Percentiles rank a stretch among this genome's conserved stretches.
phyloP scores from a whole-genome alignment of 2,113 vertebrate species.

The Vimba vimba region DNA sequence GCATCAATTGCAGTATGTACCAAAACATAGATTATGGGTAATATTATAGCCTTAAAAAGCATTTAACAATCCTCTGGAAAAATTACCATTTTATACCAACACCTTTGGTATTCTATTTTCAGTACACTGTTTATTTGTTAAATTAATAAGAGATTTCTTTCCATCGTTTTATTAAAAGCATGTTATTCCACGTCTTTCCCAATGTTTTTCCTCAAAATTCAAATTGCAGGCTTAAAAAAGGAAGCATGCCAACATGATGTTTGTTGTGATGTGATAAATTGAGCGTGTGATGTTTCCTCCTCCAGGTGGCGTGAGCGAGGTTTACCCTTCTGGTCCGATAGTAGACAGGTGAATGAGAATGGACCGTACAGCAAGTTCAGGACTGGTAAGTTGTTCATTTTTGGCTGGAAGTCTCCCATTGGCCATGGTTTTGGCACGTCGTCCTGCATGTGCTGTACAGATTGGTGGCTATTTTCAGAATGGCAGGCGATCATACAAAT shows the following conservation, averaged over 20 bases:
- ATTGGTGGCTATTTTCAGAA: neutral
- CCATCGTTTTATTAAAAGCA: too few species aligned
- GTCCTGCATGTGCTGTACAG: neutral
- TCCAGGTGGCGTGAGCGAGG: constrained; percentile 84
- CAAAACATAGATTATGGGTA: neutral
- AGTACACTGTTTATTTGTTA: too few species aligned
- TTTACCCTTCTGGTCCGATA: constrained; percentile 74
- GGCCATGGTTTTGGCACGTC: neutral
- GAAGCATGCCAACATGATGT: neutral
- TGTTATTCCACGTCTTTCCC: too few species aligned
- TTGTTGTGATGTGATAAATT: neutral
- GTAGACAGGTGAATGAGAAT: constrained; percentile 68
- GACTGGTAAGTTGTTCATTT: constrained; percentile 72
- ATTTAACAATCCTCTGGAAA: too few species aligned
- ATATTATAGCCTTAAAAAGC: too few species aligned
- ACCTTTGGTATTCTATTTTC: too few species aligned
- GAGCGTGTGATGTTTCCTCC: neutral
- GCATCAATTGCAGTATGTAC: neutral
- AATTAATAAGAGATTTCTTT: too few species aligned
- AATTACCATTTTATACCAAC: too few species aligned
- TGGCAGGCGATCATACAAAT: neutral
- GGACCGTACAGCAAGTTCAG: constrained; percentile 85
- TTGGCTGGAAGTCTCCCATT: neutral
- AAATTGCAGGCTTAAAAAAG: neutral
- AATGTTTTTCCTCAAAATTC: too few species aligned